Evolutionary conservation across 2,113 vertebrate genomes (phyloP).

Genomic region (Nycticorax nycticorax): DNA sequence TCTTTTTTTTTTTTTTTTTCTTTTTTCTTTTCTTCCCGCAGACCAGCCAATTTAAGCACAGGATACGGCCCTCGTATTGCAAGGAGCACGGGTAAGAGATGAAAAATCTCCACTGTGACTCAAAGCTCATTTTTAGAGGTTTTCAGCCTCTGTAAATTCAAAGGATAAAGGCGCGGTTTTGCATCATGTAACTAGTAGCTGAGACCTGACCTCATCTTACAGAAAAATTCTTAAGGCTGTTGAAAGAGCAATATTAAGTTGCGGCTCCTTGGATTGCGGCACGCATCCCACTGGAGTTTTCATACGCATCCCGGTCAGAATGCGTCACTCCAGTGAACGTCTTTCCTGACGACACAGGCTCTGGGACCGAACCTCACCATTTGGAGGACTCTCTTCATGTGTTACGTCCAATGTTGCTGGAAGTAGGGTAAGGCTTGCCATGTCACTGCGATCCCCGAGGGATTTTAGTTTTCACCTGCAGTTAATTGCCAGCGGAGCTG

Average conservation of each 20-base stretch:
- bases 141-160: neutral
- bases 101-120: neutral
- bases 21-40: neutral
- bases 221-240: neutral
- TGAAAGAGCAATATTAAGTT: neutral
- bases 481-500: neutral
- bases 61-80: neutral
- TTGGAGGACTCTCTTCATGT: neutral
- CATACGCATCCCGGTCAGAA: neutral
- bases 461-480: neutral
- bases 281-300: neutral
- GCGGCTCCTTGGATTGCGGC: neutral
- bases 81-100: neutral
- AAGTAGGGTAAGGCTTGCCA: neutral
- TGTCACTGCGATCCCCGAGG: neutral
- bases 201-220: neutral
- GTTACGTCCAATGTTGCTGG: neutral
- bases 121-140: neutral
- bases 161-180: neutral
- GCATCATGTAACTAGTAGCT: neutral
- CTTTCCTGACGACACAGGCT: fast-evolving
- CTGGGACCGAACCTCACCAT: neutral
- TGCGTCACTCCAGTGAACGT: neutral
- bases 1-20: neutral
- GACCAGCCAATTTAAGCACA: neutral